Conservation (phyloP, 2,113 vertebrate species). For the Notarius lentiginosus region DNA sequence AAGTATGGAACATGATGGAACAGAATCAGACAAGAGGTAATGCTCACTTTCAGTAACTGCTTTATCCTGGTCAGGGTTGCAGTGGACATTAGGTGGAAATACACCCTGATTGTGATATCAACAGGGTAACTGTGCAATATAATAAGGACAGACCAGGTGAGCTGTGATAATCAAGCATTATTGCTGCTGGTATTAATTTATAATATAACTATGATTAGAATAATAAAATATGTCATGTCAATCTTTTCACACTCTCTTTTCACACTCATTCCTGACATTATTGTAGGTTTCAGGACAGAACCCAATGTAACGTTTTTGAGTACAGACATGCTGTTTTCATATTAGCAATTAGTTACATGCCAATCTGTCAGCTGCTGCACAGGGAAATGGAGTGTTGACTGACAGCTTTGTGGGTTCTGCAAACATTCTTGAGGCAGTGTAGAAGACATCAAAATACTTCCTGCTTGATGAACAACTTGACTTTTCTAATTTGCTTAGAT, state of each 20-base stretch:
- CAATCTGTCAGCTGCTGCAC: slow-evolving; percentile 22
- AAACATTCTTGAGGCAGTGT: slow-evolving; percentile 7
- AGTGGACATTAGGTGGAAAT: not conserved
- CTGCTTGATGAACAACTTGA: not conserved
- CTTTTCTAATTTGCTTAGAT: not conserved
- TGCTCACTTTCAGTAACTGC: not conserved
- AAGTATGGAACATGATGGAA: not conserved
- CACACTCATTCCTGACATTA: not conserved
- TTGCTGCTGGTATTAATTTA: not conserved
- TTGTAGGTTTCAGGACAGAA: slow-evolving; percentile 33
- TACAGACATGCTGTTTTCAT: slow-evolving; percentile 36
- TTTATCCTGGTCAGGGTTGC: not conserved
- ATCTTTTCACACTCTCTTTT: not conserved
- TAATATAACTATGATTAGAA: not conserved
- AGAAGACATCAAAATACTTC: not conserved
- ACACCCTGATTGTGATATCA: not conserved
- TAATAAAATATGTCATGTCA: too few relatives aligned
- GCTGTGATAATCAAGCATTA: not conserved
- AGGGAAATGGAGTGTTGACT: not conserved
- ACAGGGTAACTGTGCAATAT: not conserved
- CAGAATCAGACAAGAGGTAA: not conserved
- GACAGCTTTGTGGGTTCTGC: slow-evolving; percentile 6
- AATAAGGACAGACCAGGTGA: not conserved
- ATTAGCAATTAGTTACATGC: slow-evolving; percentile 29
- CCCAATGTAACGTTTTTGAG: not conserved